Conservation (phyloP, 1,140 invertebrate species). For the Conus ventricosus region DNA sequence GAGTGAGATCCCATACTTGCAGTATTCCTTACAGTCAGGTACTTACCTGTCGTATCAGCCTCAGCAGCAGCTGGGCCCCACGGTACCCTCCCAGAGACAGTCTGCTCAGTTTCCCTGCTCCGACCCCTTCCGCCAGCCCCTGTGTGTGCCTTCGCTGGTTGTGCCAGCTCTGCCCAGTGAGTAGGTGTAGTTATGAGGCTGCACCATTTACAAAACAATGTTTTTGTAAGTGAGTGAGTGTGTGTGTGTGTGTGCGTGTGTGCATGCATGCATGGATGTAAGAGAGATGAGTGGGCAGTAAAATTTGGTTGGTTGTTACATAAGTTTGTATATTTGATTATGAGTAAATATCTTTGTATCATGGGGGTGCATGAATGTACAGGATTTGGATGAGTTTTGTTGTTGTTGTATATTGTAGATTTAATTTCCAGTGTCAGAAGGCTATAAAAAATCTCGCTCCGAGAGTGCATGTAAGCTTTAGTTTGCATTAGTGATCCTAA, state of each 20-base stretch:
- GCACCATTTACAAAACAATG: background rate
- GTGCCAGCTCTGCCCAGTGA: constrained; percentile 67
- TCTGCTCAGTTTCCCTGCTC: constrained; percentile 81
- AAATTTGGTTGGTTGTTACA: too few species aligned
- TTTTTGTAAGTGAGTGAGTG: background rate
- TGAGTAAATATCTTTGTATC: too few species aligned
- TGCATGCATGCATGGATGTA: background rate
- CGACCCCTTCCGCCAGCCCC: constrained; percentile 77
- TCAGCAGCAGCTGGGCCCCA: constrained; percentile 66
- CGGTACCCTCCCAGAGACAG: constrained; percentile 63
- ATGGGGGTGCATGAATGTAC: too few species aligned
- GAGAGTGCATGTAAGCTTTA: too few species aligned
- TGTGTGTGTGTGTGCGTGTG: background rate
- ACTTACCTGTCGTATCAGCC: constrained; percentile 71
- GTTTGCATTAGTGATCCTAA: too few species aligned
- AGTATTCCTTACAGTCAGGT: constrained; percentile 90
- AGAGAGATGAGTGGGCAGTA: background rate
- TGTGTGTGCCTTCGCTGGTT: constrained; percentile 89
- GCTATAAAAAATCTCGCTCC: too few species aligned
- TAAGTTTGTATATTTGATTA: too few species aligned
- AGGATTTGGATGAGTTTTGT: too few species aligned
- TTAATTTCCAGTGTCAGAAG: too few species aligned
- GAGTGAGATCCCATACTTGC: constrained; percentile 70
- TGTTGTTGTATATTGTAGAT: too few species aligned
- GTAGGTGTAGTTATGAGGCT: background rate